Base-by-base conservation (phyloP, 2,797 vertebrate species). In the Halcyon smyrnensis region DNA sequence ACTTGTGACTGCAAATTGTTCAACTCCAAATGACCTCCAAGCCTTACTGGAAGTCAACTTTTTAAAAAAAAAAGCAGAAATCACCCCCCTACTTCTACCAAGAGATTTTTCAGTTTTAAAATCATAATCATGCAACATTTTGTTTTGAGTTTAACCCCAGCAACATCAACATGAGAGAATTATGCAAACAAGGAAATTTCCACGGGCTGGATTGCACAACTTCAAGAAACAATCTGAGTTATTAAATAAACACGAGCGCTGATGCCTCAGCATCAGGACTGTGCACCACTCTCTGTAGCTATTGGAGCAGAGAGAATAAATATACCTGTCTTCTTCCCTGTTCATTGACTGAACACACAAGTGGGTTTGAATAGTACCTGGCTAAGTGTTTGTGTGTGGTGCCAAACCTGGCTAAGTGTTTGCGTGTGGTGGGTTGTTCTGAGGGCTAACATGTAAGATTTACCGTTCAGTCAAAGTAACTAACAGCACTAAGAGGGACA, bases 161-260 rank as follows among this genome's bases (percentile, higher is more conserved):
- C 36, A 84, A 43, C 69, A 74, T 95, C 84, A 80, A 92, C 56
- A 43, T 23, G 62, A 75, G 57, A 87, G 64, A 84, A 43, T 89
- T 97, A 68, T 90, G 90, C 93, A 91, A 92, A 80, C 75, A 92
- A 68, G 93, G 91, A 97, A 96, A 95, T 97, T 97, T 95, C 95
- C 95, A 85, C 53, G 64, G 84, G 20, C 73, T 70, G 89, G 69
- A 64, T 94, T 96, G 73, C 82, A 82, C 71, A 50, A 84, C 60
- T 65, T 87, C 71, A 88, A 96, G 78, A 90, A 84, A 84, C 65
- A 62, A 60, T 93, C 78, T 21, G 43, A 83, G 27, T 63, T 77
- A 48, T 59, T 95, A 87, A 96, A 86, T 82, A 95, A 89, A 91
- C 12, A 18, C 76, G 74, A 85, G 37, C 2, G 1, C 54, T 64